phyloP scores from a whole-genome alignment of 2,113 vertebrate genomes.

The Suncus etruscus region DNA sequence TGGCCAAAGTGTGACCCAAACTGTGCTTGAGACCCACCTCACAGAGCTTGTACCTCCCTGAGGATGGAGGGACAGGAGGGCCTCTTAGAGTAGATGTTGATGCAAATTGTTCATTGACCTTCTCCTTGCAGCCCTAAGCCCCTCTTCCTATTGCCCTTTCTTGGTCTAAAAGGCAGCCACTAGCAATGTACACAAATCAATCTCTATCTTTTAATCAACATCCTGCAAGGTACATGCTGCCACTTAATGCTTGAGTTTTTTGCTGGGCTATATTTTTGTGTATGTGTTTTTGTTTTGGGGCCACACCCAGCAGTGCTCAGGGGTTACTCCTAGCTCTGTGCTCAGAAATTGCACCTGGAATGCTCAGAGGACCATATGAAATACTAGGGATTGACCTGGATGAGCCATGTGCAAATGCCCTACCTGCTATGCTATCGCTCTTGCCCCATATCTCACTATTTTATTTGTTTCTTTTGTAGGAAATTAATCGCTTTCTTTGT shows the following conservation, averaged over 20 bases:
- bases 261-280: neutral
- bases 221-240: neutral
- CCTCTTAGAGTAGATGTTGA: neutral
- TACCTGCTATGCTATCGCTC: no score
- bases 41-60: neutral
- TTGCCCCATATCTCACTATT: neutral
- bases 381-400: no score
- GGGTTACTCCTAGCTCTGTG: no score
- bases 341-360: no score
- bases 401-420: no score
- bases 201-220: neutral
- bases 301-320: no score
- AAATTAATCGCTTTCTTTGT: neutral
- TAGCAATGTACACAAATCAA: neutral
- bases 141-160: neutral
- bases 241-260: neutral
- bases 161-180: no score
- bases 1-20: no score
- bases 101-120: neutral
- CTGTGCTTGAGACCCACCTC: rapidly evolving
- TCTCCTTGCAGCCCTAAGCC: neutral
- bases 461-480: neutral
- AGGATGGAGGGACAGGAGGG: rapidly evolving
- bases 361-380: no score
- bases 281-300: no score